These are phyloP conservation scores for Saccopteryx bilineata DNA, from an alignment of 2,113 vertebrate species.

Conservation along the genomic window DNA sequence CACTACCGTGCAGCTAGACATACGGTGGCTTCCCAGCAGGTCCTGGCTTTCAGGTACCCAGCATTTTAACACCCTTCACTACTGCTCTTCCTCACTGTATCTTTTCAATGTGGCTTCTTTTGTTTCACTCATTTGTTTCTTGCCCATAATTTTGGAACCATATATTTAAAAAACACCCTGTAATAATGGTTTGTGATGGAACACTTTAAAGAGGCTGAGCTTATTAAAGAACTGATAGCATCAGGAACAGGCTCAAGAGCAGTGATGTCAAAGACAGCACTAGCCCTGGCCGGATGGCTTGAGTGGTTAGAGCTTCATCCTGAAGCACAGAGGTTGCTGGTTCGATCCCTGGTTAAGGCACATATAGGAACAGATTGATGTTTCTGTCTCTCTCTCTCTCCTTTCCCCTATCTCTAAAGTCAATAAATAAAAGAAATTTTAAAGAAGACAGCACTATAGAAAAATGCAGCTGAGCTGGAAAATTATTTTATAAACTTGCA, in stretches of 20 bases:
- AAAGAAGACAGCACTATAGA: background rate
- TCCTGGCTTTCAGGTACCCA: background rate
- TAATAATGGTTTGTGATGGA: background rate
- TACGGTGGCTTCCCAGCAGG: background rate
- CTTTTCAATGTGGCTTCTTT: background rate
- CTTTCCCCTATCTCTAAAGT: no score
- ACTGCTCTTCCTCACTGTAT: background rate
- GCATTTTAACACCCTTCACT: background rate
- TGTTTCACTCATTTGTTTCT: background rate
- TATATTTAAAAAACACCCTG: background rate
- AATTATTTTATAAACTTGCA: background rate
- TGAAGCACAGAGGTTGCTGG: no score
- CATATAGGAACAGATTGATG: no score
- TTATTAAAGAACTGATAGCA: background rate
- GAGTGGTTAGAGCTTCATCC: no score
- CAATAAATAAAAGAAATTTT: no score
- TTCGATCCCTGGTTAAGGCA: no score
- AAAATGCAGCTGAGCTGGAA: background rate
- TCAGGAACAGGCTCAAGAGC: background rate
- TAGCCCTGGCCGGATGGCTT: no score
- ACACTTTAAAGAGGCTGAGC: background rate
- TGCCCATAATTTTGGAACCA: background rate
- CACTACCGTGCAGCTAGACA: fast-evolving
- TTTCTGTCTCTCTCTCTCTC: no score
- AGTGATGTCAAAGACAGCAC: background rate